Conservation (phyloP, 2,888 invertebrate species). For the Synergus umbraculus region DNA sequence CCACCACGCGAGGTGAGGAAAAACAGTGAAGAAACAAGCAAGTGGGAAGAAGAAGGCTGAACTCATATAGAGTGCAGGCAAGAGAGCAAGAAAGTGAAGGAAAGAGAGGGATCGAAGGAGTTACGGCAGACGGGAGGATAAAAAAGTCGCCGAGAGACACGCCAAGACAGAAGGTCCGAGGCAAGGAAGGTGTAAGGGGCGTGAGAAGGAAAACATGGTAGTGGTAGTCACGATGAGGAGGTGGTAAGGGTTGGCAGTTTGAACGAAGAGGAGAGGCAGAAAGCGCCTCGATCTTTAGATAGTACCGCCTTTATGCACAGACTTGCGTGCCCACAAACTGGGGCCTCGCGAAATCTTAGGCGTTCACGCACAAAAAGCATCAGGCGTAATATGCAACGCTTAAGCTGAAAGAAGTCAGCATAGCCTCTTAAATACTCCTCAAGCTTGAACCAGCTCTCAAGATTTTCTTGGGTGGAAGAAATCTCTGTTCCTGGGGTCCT, state of each 20-base stretch:
- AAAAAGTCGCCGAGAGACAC: constrained; percentile 36
- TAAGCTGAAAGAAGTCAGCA: constrained; percentile 1
- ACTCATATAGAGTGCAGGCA: constrained; percentile 7
- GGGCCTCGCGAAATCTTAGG: constrained; percentile 11
- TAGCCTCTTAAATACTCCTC: neutral
- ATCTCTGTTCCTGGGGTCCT: neutral
- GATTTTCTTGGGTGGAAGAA: neutral
- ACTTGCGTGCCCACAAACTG: constrained; percentile 16
- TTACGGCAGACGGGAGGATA: constrained; percentile 36
- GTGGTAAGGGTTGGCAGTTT: constrained; percentile 34
- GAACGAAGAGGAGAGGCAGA: constrained; percentile 29
- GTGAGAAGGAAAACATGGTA: constrained; percentile 19
- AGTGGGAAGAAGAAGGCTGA: constrained; percentile 26
- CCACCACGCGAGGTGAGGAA: constrained; percentile 30
- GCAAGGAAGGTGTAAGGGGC: constrained; percentile 35
- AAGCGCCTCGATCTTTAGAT: constrained; percentile 12
- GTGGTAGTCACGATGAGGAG: constrained; percentile 35
- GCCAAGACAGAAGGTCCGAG: constrained; percentile 27
- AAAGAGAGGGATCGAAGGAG: constrained; percentile 15
- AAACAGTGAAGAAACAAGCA: constrained; percentile 25
- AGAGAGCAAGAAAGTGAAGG: constrained; percentile 19
- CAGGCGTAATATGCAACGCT: neutral
- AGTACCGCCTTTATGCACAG: constrained; percentile 38
- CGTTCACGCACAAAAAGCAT: constrained; percentile 15
- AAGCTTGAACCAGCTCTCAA: neutral